Conservation (phyloP, 2,113 vertebrate species). For the Catharus minimus region DNA sequence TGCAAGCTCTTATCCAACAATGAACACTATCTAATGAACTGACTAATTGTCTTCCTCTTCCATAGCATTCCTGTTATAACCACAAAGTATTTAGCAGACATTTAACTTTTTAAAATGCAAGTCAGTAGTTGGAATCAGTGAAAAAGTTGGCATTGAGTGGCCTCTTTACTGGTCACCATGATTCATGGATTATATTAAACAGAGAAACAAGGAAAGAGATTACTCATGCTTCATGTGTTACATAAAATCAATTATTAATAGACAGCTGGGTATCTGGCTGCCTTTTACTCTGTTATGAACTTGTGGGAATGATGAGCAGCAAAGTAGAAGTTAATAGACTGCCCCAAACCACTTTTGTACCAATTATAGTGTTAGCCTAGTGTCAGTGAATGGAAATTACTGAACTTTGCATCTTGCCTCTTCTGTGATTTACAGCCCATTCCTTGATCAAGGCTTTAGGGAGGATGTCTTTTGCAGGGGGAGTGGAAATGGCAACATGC, state of each 20-base stretch:
- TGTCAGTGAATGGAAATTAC: conserved; percentile 11
- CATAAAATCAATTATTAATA: conserved; percentile 48
- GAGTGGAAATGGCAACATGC: not conserved
- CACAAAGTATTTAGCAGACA: not conserved
- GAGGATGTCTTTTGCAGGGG: not conserved
- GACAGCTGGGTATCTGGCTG: not conserved
- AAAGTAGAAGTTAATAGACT: not conserved
- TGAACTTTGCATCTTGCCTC: not conserved
- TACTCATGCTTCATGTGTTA: not conserved
- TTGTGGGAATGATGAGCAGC: not conserved
- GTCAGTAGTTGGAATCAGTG: not conserved
- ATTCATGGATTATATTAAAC: not conserved
- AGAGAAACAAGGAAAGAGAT: conserved; percentile 9
- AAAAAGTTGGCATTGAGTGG: not conserved
- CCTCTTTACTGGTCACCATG: not conserved
- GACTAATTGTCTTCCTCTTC: not conserved
- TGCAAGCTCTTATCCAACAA: not conserved
- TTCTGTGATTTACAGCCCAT: conserved; percentile 21
- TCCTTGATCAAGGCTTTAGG: not conserved
- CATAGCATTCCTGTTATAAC: not conserved
- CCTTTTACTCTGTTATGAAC: not conserved
- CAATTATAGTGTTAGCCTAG: not conserved
- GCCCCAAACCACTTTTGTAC: not conserved
- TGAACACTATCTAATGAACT: not conserved
- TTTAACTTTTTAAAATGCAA: conserved; percentile 4